Conservation (phyloP, 2,888 invertebrate genomes). For the Tipula helvola region DNA sequence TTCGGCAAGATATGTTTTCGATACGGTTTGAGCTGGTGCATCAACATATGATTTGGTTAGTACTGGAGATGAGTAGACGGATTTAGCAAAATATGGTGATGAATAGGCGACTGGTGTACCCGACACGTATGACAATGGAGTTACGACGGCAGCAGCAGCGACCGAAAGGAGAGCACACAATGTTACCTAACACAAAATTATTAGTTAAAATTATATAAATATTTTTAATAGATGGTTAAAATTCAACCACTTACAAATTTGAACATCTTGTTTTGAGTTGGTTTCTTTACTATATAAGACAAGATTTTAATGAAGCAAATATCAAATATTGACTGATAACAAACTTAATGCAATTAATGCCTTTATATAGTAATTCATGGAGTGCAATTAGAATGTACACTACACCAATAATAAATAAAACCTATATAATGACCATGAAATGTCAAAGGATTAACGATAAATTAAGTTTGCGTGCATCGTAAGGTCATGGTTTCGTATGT, state of each 20-base stretch:
- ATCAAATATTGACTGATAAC: slow-evolving; percentile 11
- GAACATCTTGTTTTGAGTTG: slow-evolving; percentile 15
- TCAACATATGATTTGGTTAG: not conserved
- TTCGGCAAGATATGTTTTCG: not conserved
- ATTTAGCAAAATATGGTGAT: not conserved
- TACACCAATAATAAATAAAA: not conserved
- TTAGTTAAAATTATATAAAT: not conserved
- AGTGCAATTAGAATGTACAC: not conserved
- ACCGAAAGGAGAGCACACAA: slow-evolving; percentile 14
- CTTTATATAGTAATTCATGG: slow-evolving; percentile 12
- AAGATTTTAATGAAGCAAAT: not conserved
- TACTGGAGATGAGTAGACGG: not conserved
- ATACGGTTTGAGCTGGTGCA: not conserved
- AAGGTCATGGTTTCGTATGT: not conserved
- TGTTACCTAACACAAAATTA: slow-evolving; percentile 10
- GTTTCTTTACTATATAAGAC: not conserved
- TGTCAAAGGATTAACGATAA: not conserved
- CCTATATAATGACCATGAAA: not conserved
- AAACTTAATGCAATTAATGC: not conserved
- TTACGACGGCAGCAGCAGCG: slow-evolving; percentile 10
- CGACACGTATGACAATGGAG: not conserved
- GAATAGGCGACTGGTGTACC: not conserved
- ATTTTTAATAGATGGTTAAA: too few species aligned
- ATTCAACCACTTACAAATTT: slow-evolving; percentile 15
- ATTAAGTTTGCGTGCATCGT: not conserved